A percentile compares a stretch with the other conserved stretches of the same genome.
Evolutionary conservation across 2,888 invertebrate genomes (phyloP).

Genomic region (Drosophila paramelanica): DNA sequence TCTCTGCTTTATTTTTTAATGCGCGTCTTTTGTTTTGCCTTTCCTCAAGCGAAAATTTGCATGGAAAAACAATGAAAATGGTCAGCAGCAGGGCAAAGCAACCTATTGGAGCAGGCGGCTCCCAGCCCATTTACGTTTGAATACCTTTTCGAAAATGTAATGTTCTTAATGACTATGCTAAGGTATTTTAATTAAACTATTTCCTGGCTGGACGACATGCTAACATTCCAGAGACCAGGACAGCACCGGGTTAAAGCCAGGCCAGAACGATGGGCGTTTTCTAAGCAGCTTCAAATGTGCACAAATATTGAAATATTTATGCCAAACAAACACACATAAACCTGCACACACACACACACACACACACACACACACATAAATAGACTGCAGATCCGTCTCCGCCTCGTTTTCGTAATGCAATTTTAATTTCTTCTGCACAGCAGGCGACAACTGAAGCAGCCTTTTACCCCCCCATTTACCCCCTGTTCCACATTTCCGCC

Average conservation of each 20-base stretch:
- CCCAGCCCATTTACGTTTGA: conserved; percentile 7
- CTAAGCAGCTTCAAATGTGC: conserved; percentile 76
- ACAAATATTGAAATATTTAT: conserved; percentile 79
- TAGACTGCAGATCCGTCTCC: conserved; percentile 41
- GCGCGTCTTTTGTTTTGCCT: conserved; percentile 59
- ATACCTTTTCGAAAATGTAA: conserved; percentile 64
- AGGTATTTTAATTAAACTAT: conserved; percentile 82
- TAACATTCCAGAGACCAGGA: conserved; percentile 10
- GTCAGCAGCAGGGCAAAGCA: conserved; percentile 54
- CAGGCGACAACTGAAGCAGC: conserved; percentile 63
- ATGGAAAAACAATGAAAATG: conserved; percentile 77
- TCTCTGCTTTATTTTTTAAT: conserved; percentile 20
- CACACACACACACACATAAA: conserved; percentile 4
- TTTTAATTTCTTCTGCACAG: conserved; percentile 78
- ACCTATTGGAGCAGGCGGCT: conserved; percentile 27
- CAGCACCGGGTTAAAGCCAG: neutral
- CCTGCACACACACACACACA: conserved; percentile 10
- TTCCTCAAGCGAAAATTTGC: conserved; percentile 55
- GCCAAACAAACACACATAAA: conserved; percentile 43
- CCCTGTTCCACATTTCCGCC: conserved; percentile 69
- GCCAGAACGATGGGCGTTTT: conserved; percentile 35
- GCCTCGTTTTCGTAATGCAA: conserved; percentile 69
- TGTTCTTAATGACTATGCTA: conserved; percentile 76
- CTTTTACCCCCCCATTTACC: conserved; percentile 31
- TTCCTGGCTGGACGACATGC: conserved; percentile 64